Evolutionary conservation across 2,797 vertebrate species (phyloP).

Genomic region (Pangasius macronema): DNA sequence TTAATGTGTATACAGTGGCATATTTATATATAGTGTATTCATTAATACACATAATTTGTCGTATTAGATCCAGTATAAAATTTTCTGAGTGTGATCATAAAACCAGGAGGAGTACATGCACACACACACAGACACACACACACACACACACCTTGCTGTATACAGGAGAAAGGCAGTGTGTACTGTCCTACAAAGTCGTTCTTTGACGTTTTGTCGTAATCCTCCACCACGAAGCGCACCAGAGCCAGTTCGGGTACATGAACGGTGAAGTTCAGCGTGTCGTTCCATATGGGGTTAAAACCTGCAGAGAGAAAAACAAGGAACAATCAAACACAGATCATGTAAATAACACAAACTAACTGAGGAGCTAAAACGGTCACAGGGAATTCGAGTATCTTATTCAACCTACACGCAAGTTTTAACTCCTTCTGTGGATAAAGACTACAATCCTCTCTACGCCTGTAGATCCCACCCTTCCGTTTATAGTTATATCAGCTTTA

Average conservation of each 20-base stretch:
- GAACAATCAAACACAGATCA: background rate
- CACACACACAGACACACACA: background rate
- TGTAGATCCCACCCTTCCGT: background rate
- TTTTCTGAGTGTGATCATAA: no score
- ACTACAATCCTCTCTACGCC: background rate
- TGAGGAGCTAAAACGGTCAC: background rate
- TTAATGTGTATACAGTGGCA: background rate
- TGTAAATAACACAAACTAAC: background rate
- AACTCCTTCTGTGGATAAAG: background rate
- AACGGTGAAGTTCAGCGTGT: slow-evolving; percentile 85
- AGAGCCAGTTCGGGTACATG: slow-evolving; percentile 85
- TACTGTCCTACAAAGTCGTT: slow-evolving; percentile 90
- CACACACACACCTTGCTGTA: slow-evolving; percentile 78
- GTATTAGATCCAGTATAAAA: background rate
- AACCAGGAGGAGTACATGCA: background rate
- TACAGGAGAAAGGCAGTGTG: slow-evolving; percentile 80
- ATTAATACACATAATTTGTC: background rate
- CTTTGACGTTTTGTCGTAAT: slow-evolving; percentile 83
- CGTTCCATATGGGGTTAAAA: slow-evolving; percentile 90
- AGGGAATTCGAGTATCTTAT: background rate
- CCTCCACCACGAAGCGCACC: slow-evolving; percentile 87
- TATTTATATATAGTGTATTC: background rate
- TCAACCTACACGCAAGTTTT: background rate
- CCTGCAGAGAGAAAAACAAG: slow-evolving; percentile 66
- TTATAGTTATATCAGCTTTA: background rate